Base-by-base conservation (phyloP, 2,888 invertebrate genomes). In the Amphipyra tragopoginis region DNA sequence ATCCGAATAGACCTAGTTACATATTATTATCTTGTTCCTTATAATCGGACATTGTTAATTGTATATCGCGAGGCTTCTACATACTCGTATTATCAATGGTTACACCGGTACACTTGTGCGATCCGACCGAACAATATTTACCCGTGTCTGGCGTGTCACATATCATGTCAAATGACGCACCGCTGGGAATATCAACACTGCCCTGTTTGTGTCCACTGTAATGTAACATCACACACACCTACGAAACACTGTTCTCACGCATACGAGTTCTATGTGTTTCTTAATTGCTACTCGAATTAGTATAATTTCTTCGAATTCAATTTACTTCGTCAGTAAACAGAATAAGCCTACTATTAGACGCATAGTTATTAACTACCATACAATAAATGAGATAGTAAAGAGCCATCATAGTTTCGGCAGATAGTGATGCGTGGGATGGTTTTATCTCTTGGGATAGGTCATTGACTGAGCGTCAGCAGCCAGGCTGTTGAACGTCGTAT, bases 401-500 rank as follows among this genome's bases (percentile, higher is more conserved):
- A 45, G 38, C 21, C 42, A 34, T 63, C 52, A 49, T 81, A 76
- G 75, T 75, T 82, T 82, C 61, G 61, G 79, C 72, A 57, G 79
- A 80, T 80, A 78, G 55, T 54, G 38, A 76, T 64, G 83, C 76
- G 85, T 84, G 78, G 82, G 83, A 82, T 74, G 82, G 79, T 78
- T 78, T 82, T 86, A 85, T 87, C 85, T 86, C 79, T 79, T 79
- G 74, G 67, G 73, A 82, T 82, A 81, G 85, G 83, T 85, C 85
- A 79, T 81, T 84, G 86, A 83, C 84, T 82, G 79, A 52, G 52
- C 45, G 52, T 65, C 65, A 63, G 77, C 33, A 45, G 44, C 11
- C 55, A 54, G 52, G 55, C 47, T 33, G 48, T 66, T 57, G 33
- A 42, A 39, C 11, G 39, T 44, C 26, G 55, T 55, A 40, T 60